Evolutionary conservation across 2,888 invertebrate species (phyloP), one percentile per base, ranked within the genome.

Genomic region (Polydesmus complanatus): DNA sequence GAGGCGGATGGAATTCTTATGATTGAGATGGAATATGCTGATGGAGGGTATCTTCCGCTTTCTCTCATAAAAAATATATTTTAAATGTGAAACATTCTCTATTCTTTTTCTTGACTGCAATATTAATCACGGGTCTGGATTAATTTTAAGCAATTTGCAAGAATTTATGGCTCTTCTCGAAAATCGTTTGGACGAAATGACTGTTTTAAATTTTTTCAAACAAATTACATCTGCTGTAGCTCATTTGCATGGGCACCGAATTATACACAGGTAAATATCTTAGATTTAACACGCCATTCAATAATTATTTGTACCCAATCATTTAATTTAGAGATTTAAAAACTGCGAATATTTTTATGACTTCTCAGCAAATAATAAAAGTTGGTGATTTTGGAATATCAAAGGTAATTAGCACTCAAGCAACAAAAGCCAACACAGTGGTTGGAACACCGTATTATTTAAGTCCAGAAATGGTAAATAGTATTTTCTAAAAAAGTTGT

Each of bases 1-100:
- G 83, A 85, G 68, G 80, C 80, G 67, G 83, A 85, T 66, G 83
- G 83, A 11, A 78, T 80, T 2, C 72, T 86, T 25, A 79, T 84
- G 71, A 86, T 86, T 64, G 84, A 86, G 73, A 86, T 86, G 85
- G 86, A 86, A 70, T 87, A 84, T 70, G 86, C 85, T 2, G 84
- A 86, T 70, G 83, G 83, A 21, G 86, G 85, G 60, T 60, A 60
- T 22, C 22, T 22, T 2, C 8, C 2, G 23, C 23, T 53, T 22
- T 21, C 19, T 3, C 27, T 23, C 21, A 56, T 14, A 5, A n/a
- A n/a, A 14, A 27, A 27, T 56, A 19, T 27, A 25, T 19, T 56
- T 27, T n/a, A 11, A 26, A 54, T 25, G 11, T 54, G 54, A 5
- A 27, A 54, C 5, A 61, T 27, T 51, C 53, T 14, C 2, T 62